Percentiles rank a stretch among this genome's conserved stretches.
Evolutionary conservation across 2,113 vertebrate genomes (phyloP).

Genomic region (Rhipidura dahli): DNA sequence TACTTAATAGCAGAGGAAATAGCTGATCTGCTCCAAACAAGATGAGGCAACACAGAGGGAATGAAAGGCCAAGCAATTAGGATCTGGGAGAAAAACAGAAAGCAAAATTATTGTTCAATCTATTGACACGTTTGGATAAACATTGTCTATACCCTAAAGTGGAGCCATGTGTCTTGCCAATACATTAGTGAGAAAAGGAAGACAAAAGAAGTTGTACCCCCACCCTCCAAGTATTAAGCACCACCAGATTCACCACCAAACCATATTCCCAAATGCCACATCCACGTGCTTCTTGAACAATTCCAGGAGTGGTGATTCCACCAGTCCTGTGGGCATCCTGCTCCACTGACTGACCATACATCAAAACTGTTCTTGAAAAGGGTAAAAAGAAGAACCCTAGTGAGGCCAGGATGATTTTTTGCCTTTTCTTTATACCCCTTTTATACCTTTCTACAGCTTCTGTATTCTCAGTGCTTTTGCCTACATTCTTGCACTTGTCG

Average conservation of each 20-base stretch:
- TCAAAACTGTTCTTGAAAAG: not conserved
- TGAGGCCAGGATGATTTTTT: too few relatives aligned
- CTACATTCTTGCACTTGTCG: too few relatives aligned
- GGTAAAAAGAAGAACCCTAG: not conserved
- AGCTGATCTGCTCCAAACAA: not conserved
- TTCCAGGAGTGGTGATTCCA: not conserved
- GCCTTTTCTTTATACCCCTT: too few relatives aligned
- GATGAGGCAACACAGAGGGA: not conserved
- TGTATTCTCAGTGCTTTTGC: too few relatives aligned
- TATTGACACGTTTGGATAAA: not conserved
- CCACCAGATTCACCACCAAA: not conserved
- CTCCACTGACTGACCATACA: not conserved
- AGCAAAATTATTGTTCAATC: not conserved
- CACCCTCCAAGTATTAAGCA: not conserved
- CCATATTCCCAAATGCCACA: not conserved
- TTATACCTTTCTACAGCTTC: too few relatives aligned
- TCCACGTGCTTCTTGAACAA: accelerated
- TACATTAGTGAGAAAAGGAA: not conserved
- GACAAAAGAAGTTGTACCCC: not conserved
- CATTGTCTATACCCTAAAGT: not conserved
- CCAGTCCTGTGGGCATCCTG: not conserved
- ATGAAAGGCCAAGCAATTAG: not conserved
- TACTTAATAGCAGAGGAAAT: not conserved
- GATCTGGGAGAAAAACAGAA: not conserved
- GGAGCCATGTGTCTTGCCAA: not conserved